These are phyloP conservation scores for Phenacoccus solenopsis DNA, from an alignment of 1,140 invertebrate genomes.

Conservation along the genomic window DNA sequence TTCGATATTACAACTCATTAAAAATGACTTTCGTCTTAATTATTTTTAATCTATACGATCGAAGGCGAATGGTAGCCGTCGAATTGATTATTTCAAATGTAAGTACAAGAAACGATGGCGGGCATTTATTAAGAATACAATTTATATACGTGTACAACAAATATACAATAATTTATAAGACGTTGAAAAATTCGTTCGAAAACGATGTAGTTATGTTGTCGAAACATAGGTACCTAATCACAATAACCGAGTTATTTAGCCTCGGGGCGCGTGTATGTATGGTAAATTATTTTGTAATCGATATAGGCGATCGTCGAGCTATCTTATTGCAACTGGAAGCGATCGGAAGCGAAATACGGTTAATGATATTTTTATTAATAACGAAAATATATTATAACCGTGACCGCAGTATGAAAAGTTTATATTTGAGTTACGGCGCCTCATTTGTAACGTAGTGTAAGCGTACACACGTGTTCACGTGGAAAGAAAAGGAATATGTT, in stretches of 20 bases:
- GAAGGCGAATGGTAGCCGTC: background rate
- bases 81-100: background rate
- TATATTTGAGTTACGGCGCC: too few relatives aligned
- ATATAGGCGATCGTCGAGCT: background rate
- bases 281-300: constrained; percentile 15
- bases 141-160: too few relatives aligned
- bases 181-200: constrained; percentile 4
- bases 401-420: too few relatives aligned
- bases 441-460: too few relatives aligned
- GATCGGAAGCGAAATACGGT: background rate
- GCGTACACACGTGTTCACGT: too few relatives aligned
- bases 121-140: background rate
- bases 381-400: background rate
- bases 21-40: background rate
- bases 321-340: background rate
- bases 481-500: too few relatives aligned
- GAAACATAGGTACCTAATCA: constrained; percentile 1
- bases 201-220: constrained; percentile 8
- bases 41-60: background rate
- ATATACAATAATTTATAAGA: background rate
- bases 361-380: background rate
- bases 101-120: background rate
- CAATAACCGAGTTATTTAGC: constrained; percentile 4
- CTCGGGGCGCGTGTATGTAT: background rate
- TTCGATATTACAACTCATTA: too few relatives aligned